These are phyloP conservation scores for Ceuthmochares aereus DNA, from an alignment of 2,113 vertebrate genomes.

Conservation along the genomic window DNA sequence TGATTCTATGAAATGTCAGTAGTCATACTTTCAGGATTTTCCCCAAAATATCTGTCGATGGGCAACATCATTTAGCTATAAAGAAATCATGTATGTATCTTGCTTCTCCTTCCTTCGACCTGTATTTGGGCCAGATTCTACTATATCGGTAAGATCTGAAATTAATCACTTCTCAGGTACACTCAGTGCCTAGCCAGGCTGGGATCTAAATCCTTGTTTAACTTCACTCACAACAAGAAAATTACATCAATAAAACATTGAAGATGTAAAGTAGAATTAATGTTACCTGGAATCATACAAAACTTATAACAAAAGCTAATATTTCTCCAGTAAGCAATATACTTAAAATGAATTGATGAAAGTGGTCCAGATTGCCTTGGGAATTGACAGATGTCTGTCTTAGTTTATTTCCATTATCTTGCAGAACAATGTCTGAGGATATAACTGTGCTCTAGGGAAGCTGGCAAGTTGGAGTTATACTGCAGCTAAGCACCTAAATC, in stretches of 20 bases:
- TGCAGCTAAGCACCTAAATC: neutral
- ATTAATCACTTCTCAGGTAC: neutral
- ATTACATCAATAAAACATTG: neutral
- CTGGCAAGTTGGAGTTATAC: neutral
- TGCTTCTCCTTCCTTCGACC: neutral
- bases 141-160: neutral
- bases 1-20: neutral
- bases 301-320: neutral
- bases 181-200: neutral
- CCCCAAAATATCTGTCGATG: rapidly evolving
- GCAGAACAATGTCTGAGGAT: neutral
- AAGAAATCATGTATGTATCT: neutral
- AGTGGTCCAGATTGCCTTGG: neutral
- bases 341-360: neutral
- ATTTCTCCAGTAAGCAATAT: neutral
- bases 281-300: rapidly evolving
- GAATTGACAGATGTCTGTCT: neutral
- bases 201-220: neutral
- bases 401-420: neutral
- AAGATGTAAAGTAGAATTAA: neutral
- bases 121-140: neutral
- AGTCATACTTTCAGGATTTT: neutral
- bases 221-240: neutral
- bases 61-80: neutral
- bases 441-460: neutral